Conservation (phyloP, 2,888 invertebrate genomes). For the Athrips mouffetella region DNA sequence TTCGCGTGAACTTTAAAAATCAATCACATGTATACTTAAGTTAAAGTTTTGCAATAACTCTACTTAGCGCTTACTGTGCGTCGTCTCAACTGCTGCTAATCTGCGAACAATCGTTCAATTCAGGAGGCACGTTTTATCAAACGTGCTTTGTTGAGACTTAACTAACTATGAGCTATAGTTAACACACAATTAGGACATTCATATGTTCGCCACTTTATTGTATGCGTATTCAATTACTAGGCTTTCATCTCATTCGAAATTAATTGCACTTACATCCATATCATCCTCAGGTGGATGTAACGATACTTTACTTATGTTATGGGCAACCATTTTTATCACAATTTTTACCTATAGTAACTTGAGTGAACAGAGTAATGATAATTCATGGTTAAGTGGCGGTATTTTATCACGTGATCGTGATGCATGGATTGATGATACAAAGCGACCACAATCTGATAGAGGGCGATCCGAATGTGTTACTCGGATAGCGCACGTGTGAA, state of each 20-base stretch:
- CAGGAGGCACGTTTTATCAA: slow-evolving; percentile 29
- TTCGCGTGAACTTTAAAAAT: slow-evolving; percentile 29
- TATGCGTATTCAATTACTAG: too few relatives aligned
- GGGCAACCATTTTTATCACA: too few relatives aligned
- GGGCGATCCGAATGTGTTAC: slow-evolving; percentile 23
- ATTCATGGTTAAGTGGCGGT: slow-evolving; percentile 12
- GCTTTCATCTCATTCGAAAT: too few relatives aligned
- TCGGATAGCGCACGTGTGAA: slow-evolving; percentile 26
- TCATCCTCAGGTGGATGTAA: too few relatives aligned
- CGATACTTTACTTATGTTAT: too few relatives aligned
- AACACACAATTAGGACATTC: neutral
- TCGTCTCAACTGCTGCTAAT: slow-evolving; percentile 30
- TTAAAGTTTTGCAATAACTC: slow-evolving; percentile 25
- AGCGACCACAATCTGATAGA: slow-evolving; percentile 14
- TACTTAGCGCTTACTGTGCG: slow-evolving; percentile 27
- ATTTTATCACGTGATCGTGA: slow-evolving; percentile 25
- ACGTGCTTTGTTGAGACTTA: slow-evolving; percentile 25
- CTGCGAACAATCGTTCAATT: slow-evolving; percentile 19
- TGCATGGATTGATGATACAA: slow-evolving; percentile 12
- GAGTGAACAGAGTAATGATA: slow-evolving; percentile 7
- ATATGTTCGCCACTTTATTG: too few relatives aligned
- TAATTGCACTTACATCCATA: too few relatives aligned
- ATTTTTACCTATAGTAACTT: too few relatives aligned
- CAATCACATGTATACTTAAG: slow-evolving; percentile 28
- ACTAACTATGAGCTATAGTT: neutral